These are phyloP conservation scores for Otolemur garnettii DNA, from an alignment of 2,113 vertebrate genomes.

Conservation along the genomic window DNA sequence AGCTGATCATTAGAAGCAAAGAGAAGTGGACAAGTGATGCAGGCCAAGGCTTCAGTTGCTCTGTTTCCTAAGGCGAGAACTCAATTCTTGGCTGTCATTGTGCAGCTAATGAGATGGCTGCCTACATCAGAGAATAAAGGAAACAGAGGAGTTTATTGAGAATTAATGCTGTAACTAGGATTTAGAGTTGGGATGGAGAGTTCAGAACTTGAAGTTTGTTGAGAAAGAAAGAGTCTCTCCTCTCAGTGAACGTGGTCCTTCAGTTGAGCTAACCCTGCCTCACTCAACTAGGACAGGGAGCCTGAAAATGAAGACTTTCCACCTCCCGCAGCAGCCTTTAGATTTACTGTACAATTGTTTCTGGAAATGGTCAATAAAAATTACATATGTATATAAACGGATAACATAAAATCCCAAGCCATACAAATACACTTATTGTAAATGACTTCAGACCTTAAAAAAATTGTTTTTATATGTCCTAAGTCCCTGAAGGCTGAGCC, in stretches of 20 bases:
- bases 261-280: neutral
- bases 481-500: conserved; percentile 82
- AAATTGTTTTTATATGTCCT: conserved; percentile 79
- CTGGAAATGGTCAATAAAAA: conserved; percentile 81
- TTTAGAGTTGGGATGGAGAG: neutral
- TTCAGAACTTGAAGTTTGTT: neutral
- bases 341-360: conserved; percentile 74
- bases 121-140: neutral
- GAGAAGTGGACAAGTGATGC: neutral
- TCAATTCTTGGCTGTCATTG: no score
- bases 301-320: conserved; percentile 13
- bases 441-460: conserved; percentile 62
- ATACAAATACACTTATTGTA: conserved; percentile 73
- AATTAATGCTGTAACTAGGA: neutral
- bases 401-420: conserved; percentile 28
- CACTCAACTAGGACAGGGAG: neutral
- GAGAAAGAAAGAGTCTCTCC: neutral
- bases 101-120: neutral
- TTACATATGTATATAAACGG: neutral
- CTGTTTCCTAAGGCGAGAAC: neutral
- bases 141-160: neutral
- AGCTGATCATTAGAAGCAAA: neutral
- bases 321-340: neutral
- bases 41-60: neutral
- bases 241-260: neutral